Evolutionary conservation across 2,113 vertebrate genomes (phyloP), one percentile per base, ranked within the genome.

Genomic region (Silurus asotus): DNA sequence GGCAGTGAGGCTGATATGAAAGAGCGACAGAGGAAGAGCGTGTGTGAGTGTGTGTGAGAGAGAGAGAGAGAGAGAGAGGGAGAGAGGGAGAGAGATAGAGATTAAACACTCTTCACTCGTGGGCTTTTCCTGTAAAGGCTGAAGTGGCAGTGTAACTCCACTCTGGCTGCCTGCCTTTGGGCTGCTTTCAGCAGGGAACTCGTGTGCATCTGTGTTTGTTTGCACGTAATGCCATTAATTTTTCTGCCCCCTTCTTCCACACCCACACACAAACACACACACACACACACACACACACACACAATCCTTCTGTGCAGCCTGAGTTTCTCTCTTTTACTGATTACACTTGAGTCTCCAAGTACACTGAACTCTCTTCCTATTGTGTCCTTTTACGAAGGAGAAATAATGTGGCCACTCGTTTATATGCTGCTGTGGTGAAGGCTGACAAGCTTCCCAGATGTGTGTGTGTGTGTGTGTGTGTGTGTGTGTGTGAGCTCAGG

Each of bases 371-470:
- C 90, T 91, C 91, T 93, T 93, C 89, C 91, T 87, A 83, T 90
- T 88, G 88, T 87, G 89, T 90, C 86, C 89, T 90, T 90, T 90
- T 89, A 67, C 84, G 13, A 90, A 82, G 86, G 87, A 92, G 89
- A 88, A 90, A 88, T 93, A 93, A 94, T 93, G 93, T 93, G 93
- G 92, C 90, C 88, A 91, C 92, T 93, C 94, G 94, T 95, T 94
- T 94, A 94, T 93, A 91, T 93, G 90, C 85, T 91, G 92, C 91
- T 90, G 87, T 93, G 93, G 90, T 90, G 90, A 91, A 94, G 92
- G 94, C 91, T 93, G 94, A 94, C 91, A 91, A 93, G 93, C 92
- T 94, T 94, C 90, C 93, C 93, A 92, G 91, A 93, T 92, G 91
- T 55, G 74, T 15, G 20, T 53, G 49, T 69, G 77, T 88, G 87